Base-by-base conservation (phyloP, 2,888 invertebrate species). In the Dasysyrphus tricinctus region DNA sequence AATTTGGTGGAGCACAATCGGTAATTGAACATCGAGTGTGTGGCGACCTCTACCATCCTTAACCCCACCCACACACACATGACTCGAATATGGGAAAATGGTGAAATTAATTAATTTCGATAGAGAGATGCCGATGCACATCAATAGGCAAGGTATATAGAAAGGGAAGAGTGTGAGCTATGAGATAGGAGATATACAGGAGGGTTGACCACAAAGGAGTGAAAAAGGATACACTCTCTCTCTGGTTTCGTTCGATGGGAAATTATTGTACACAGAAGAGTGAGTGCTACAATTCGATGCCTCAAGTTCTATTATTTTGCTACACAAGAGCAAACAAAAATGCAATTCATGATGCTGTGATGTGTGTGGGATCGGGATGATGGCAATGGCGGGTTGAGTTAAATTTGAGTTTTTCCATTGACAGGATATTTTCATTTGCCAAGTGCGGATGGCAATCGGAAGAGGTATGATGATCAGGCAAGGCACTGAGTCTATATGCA, bases 1-100 rank as follows among this genome's bases (percentile, higher is more conserved):
- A 65, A 84, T 75, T 79, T 65, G n/a, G 47, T 49, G 19, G 19
- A 54, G 59, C 57, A 42, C 67, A 78, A 83, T 78, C 78, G 67
- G 82, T 78, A 82, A 78, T 83, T 74, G 82, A 78, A 83, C 47
- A 70, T 74, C 47, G 32, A 73, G 73, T 47, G 63, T 61, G 32
- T 57, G 37, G 37, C 37, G 16, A 34, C 19, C 57, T 12, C 19
- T 34, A 2, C 16, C 16, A 11, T 57, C 32, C 29, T n/a, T 7
- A 12, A 11, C 11, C 5, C 24, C 4, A 0, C 0, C 6, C 29
- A 14, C 29, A n/a, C 7, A 56, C 32, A 56, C n/a, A 32, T 32
- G 14, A 32, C 56, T 32, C 29, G 14, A 54, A 29, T n/a, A 14
- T 32, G 8, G 56, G 32, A 56, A 56, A 39, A 63, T 29, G 14